Evolutionary conservation across 2,113 vertebrate genomes (phyloP).

Genomic region (Tricholaema leucomelas): DNA sequence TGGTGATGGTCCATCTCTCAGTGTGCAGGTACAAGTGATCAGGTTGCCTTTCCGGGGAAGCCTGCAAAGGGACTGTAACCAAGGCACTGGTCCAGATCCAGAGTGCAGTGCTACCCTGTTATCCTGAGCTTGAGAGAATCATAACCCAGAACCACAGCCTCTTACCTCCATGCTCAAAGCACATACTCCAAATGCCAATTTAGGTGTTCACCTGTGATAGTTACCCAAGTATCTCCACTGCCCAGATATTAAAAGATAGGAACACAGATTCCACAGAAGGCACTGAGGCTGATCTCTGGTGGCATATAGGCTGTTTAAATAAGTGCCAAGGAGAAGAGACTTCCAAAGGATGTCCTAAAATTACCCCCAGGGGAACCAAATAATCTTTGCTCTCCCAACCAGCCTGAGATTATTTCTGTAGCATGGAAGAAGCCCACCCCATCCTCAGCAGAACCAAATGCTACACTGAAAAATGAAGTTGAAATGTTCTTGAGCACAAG

Average conservation of each 20-base stretch:
- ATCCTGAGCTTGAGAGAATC: not conserved
- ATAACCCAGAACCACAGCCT: not conserved
- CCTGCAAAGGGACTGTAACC: not conserved
- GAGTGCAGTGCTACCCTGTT: not conserved
- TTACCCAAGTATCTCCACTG: not conserved
- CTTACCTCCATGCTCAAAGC: not conserved
- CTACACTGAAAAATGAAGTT: not conserved
- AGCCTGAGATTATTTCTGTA: not conserved
- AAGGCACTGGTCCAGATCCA: rapidly evolving
- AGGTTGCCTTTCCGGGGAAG: not conserved
- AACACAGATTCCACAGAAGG: not conserved
- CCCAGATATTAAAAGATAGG: not conserved
- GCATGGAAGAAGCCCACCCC: rapidly evolving
- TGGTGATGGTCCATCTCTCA: not conserved
- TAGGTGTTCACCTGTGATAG: not conserved
- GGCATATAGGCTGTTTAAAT: not conserved
- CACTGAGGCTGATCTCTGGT: not conserved
- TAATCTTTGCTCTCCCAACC: not conserved
- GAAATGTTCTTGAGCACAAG: not conserved
- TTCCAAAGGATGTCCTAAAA: not conserved
- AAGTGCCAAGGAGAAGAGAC: not conserved
- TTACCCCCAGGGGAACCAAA: not conserved
- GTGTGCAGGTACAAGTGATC: rapidly evolving
- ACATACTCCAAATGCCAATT: not conserved
- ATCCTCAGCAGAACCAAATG: not conserved